Conservation (phyloP, 2,797 vertebrate species). For the Jordanella pulchra region DNA sequence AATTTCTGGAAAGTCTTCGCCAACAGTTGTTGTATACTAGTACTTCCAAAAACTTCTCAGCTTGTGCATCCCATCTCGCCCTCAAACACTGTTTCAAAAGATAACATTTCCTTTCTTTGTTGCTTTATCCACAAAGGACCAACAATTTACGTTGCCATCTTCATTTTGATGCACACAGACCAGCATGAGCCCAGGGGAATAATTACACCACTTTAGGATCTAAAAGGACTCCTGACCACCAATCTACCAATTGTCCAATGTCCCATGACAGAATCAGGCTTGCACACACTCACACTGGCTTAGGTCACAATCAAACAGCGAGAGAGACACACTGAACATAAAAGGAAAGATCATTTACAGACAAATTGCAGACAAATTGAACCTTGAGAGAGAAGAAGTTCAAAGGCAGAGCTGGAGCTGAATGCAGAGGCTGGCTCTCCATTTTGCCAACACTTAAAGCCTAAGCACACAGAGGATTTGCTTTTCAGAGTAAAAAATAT, state of each 20-base stretch:
- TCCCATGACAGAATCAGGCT: constrained; percentile 32
- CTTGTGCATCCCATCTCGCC: neutral
- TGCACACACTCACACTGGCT: constrained; percentile 6
- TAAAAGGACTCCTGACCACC: constrained; percentile 57
- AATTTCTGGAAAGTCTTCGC: too few relatives aligned
- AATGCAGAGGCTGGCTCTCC: constrained; percentile 43
- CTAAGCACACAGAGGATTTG: constrained; percentile 14
- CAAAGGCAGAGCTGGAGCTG: constrained; percentile 55
- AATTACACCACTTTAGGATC: constrained; percentile 60
- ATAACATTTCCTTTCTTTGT: constrained; percentile 1
- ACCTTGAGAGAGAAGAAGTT: constrained; percentile 61
- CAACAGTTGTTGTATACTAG: neutral
- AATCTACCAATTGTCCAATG: constrained; percentile 47
- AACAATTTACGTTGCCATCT: constrained; percentile 9
- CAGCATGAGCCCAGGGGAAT: constrained; percentile 38
- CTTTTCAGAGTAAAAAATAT: constrained; percentile 37
- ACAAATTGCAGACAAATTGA: constrained; percentile 68
- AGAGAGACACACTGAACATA: constrained; percentile 24
- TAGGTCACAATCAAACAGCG: constrained; percentile 19
- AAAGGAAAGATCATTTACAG: constrained; percentile 65
- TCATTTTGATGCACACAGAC: constrained; percentile 5
- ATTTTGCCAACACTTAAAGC: constrained; percentile 33
- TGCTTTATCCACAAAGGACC: constrained; percentile 8
- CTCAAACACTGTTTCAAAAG: constrained; percentile 1
- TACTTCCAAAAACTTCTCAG: neutral